Conservation (phyloP, 2,113 vertebrate genomes). For the Brevimyrus niger region DNA sequence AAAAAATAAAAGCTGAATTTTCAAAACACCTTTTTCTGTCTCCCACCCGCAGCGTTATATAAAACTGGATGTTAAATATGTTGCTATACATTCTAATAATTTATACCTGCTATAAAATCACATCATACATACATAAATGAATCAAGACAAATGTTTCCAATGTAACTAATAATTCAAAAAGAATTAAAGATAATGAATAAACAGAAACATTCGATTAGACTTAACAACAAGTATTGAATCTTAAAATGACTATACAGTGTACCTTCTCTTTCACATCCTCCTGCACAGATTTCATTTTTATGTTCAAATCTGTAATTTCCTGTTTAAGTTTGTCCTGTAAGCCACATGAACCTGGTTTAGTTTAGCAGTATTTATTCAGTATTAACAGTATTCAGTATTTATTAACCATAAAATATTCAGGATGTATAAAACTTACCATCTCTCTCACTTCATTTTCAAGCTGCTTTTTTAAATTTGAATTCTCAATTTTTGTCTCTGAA, state of each 20-base stretch:
- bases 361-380: background rate
- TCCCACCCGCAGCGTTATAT: background rate
- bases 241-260: conserved; percentile 8
- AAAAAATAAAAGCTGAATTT: background rate
- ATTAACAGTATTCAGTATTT: background rate
- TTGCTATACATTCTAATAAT: background rate
- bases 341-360: conserved; percentile 1
- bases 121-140: background rate
- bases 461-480: conserved; percentile 61
- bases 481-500: conserved; percentile 58
- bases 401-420: background rate
- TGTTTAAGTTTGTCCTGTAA: conserved; percentile 55
- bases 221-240: background rate
- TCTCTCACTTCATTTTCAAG: conserved; percentile 61
- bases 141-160: background rate
- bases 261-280: conserved; percentile 22
- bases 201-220: background rate
- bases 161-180: background rate
- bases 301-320: conserved; percentile 38
- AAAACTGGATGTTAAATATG: conserved; percentile 11
- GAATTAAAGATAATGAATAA: background rate
- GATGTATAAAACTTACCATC: conserved; percentile 53
- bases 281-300: conserved; percentile 42
- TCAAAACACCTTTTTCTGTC: background rate
- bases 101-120: background rate